Conservation (phyloP, 2,888 invertebrate genomes). For the Boloria selene region DNA sequence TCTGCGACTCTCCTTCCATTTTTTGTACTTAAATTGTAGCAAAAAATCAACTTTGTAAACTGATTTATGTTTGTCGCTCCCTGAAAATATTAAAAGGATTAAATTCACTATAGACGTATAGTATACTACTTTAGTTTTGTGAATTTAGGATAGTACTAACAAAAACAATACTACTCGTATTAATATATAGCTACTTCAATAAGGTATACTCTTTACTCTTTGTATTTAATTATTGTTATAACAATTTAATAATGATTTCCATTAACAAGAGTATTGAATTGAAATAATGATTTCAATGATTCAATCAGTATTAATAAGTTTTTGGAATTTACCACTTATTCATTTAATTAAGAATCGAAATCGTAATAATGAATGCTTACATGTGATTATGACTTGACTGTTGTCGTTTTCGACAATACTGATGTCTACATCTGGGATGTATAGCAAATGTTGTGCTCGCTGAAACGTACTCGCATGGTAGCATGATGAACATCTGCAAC, state of each 20-base stretch:
- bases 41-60: constrained; percentile 75
- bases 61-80: constrained; percentile 83
- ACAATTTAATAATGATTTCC: too few species aligned
- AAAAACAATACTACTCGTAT: background rate
- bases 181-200: too few species aligned
- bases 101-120: too few species aligned
- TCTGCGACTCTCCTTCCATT: constrained; percentile 58
- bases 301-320: too few species aligned
- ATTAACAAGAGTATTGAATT: too few species aligned
- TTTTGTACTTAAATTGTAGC: constrained; percentile 56
- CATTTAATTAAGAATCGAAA: too few species aligned
- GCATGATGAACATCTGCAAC: constrained; percentile 81
- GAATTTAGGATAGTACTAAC: background rate
- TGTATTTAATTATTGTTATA: too few species aligned
- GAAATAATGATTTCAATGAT: too few species aligned
- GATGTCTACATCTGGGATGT: constrained; percentile 76
- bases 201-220: too few species aligned
- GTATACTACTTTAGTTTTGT: too few species aligned
- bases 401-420: constrained; percentile 52
- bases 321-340: too few species aligned
- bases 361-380: constrained; percentile 65
- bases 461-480: constrained; percentile 83
- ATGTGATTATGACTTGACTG: constrained; percentile 68
- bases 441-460: constrained; percentile 80
- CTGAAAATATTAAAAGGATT: constrained; percentile 55